Percentiles rank a stretch among this genome's conserved stretches.
phyloP scores from a whole-genome alignment of 2,113 vertebrate species.

The Condylura cristata region DNA sequence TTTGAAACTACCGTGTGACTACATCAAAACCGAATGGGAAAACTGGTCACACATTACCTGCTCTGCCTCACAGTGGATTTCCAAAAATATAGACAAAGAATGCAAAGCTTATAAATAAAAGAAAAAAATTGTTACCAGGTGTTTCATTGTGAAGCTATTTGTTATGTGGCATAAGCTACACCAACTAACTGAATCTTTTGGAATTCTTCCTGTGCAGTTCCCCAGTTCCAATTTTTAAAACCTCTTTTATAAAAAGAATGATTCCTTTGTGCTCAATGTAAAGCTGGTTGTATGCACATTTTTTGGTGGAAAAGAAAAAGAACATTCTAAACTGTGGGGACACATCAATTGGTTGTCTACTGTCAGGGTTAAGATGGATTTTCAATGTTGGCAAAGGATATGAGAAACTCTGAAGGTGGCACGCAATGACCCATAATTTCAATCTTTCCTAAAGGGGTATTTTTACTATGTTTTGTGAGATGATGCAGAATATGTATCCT shows the following conservation, averaged over 20 bases:
- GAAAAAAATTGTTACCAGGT: slow-evolving; percentile 55
- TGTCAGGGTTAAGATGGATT: neutral
- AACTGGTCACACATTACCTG: neutral
- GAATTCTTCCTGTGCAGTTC: slow-evolving; percentile 51
- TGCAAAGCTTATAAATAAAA: slow-evolving; percentile 60
- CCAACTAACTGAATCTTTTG: slow-evolving; percentile 47
- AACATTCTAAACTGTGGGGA: neutral
- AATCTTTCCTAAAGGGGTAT: slow-evolving; percentile 15
- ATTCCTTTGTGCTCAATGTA: neutral
- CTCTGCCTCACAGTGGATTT: slow-evolving; percentile 18
- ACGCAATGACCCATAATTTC: neutral
- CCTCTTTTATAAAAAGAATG: slow-evolving; percentile 60
- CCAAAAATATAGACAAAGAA: neutral
- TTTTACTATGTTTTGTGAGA: neutral
- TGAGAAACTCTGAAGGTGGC: neutral
- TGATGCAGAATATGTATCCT: slow-evolving; percentile 3
- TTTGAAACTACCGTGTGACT: neutral
- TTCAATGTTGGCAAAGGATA: slow-evolving; percentile 18
- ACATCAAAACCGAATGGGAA: neutral
- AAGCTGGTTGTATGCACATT: slow-evolving; percentile 11
- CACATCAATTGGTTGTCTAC: neutral
- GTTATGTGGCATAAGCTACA: slow-evolving; percentile 1
- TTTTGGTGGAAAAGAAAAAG: slow-evolving; percentile 41
- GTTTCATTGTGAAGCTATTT: slow-evolving; percentile 29
- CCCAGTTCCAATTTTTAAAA: slow-evolving; percentile 65